These are phyloP conservation scores for Ferrisia virgata DNA, from an alignment of 2,888 invertebrate species.

Conservation along the genomic window DNA sequence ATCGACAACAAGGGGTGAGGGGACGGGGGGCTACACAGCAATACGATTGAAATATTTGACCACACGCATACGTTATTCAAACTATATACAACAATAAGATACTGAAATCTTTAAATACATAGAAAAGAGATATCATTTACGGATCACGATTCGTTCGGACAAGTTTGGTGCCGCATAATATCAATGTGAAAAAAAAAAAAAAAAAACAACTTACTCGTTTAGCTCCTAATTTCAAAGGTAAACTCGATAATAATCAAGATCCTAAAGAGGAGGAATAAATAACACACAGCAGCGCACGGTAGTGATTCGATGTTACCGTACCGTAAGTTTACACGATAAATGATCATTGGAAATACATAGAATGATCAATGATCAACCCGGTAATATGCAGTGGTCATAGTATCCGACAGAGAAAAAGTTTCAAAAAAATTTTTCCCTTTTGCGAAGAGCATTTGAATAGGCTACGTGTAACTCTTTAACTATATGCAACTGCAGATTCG, in stretches of 20 bases:
- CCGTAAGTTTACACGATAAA: background rate
- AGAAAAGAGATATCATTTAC: conserved; percentile 44
- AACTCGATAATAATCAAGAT: conserved; percentile 32
- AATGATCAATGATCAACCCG: background rate
- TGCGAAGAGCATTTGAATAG: background rate
- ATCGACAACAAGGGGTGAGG: background rate
- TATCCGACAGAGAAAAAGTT: background rate
- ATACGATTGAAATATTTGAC: conserved; percentile 42
- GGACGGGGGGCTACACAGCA: background rate
- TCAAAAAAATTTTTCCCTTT: background rate
- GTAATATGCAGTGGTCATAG: background rate
- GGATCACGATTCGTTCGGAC: conserved; percentile 43
- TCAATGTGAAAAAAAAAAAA: conserved; percentile 35
- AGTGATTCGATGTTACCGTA: background rate
- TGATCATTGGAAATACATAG: background rate
- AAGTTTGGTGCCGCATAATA: conserved; percentile 24
- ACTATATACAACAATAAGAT: conserved; percentile 16
- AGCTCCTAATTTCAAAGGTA: conserved; percentile 37
- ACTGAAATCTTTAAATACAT: conserved; percentile 18
- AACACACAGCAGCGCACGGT: background rate
- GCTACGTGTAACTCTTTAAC: background rate
- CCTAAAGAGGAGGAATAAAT: background rate
- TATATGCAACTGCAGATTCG: background rate
- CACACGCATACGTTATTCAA: conserved; percentile 37
- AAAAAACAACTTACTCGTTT: conserved; percentile 38